Evolutionary conservation across 2,888 invertebrate species (phyloP), one percentile per base, ranked within the genome.

Genomic region (Oscheius sp.): DNA sequence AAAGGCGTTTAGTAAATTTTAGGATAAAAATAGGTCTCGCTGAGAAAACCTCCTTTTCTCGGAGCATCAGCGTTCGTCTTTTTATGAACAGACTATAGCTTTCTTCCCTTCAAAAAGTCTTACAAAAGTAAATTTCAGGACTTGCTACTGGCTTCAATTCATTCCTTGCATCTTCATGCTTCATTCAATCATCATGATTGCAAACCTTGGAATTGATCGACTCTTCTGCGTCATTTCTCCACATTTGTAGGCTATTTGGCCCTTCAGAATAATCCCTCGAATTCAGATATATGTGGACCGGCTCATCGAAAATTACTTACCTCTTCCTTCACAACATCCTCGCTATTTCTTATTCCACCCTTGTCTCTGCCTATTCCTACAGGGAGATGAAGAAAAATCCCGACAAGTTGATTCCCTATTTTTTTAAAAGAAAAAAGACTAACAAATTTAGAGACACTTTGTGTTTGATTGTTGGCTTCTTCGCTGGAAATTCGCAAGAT

Each of bases 131-230:
- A 17, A 15, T 20, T 57, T 20, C 25, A 37, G 57, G 25, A 10
- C 23, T 10, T 57, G 57, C 34, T 57, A 23, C 34, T 57, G 57
- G 57, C 34, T 57, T 3, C 57, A 57, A 8, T 12, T 57, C 6
- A 25, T 57, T 20, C 57, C 57, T 5, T 34, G 37, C 10, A n/a
- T 57, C 17, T 34, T 8, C 15, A 37, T 33, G 23, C 57, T 17
- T 6, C 57, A 57, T 37, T 57, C 57, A 10, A 34, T 57, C 17
- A 37, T 57, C 17, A 33, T 57, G 25, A 20, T 57, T 6, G 37
- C 25, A 10, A 8, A 20, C 6, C 12, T 57, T 2, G 57, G 57
- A 6, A 1, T 57, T 33, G 57, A 57, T 37, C 34, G 57, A 3
- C 57, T 57, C 5, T 37, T 37, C 23, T 57, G 57, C 25, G 20